Evolutionary conservation across 92 coral and sea anemone genomes (phyloP), one percentile per base, ranked within the genome.

Genomic region (Pocillopora grandis): DNA sequence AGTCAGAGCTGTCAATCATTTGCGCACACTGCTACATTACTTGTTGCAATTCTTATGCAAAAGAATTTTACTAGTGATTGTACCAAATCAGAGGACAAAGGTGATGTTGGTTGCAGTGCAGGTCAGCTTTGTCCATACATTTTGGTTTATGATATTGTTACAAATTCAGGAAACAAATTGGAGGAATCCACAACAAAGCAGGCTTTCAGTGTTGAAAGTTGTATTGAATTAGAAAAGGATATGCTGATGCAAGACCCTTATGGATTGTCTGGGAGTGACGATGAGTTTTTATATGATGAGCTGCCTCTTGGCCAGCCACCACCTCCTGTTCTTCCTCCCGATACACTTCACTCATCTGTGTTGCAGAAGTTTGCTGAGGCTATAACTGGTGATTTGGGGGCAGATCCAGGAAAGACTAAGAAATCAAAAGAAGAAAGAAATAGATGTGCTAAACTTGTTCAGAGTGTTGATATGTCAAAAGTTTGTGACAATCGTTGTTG

Each of bases 311-410:
- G 90, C 75, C 81, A 90, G 2, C 62, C 23, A 19, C 89, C 27
- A 17, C 63, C 55, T n/a, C 87, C 70, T 19, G 87, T 80, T 58
- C 80, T 85, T 12, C 76, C 91, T 75, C 78, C 91, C 1, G 92
- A 86, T 67, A 66, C 90, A 2, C 89, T 91, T 21, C 98, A 89
- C 52, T 91, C 98, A 1, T 89, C 94, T n/a, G 90, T 93, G 56
- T 78, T 97, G 33, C 93, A 97, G 66, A 91, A 94, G 76, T 88
- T 93, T 75, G 98, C 98, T 2, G 97, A 89, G 58, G 96, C 98
- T 63, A 94, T 94, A 33, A 84, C 88, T 78, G 94, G 92, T 7
- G 85, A 83, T 12, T 65, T 83, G 13, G 81, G 76, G 37, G 42
- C 75, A n/a, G 85, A 81, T 61, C 84, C 72, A 35, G 91, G 84